A percentile compares a stretch with the other conserved stretches of the same genome.
phyloP scores from a whole-genome alignment of 1,140 invertebrate species.

The Papilio polytes region DNA sequence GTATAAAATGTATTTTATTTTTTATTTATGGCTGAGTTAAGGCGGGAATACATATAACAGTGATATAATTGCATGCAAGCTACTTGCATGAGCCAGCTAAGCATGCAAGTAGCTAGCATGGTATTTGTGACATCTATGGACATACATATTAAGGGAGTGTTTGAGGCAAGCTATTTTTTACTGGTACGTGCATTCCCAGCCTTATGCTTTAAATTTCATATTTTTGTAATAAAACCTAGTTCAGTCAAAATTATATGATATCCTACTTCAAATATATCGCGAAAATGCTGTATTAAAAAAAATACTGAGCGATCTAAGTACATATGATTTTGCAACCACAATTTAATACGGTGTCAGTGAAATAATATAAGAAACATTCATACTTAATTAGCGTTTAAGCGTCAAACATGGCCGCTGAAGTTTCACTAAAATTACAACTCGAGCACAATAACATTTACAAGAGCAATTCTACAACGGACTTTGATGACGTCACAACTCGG shows the following conservation, averaged over 20 bases:
- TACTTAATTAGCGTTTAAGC: conserved; percentile 3
- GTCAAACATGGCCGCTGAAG: conserved; percentile 21
- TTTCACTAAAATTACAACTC: conserved; percentile 25
- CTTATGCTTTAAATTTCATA: neutral
- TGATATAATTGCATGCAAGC: too few species aligned
- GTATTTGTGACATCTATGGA: too few species aligned
- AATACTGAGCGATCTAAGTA: conserved; percentile 37
- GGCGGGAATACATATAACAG: too few species aligned
- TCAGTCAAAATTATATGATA: conserved; percentile 22
- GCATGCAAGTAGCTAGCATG: too few species aligned
- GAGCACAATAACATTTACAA: conserved; percentile 1
- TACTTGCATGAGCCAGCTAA: too few species aligned
- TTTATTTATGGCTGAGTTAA: neutral
- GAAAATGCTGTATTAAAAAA: conserved; percentile 11
- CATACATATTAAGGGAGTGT: too few species aligned
- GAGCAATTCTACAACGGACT: neutral
- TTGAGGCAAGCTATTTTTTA: too few species aligned
- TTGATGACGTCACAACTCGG: neutral
- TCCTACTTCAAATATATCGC: neutral
- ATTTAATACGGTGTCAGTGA: conserved; percentile 7
- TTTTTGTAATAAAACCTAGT: neutral
- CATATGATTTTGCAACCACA: conserved; percentile 23
- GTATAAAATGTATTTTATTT: neutral
- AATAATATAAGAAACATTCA: neutral
- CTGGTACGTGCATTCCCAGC: too few species aligned